Evolutionary conservation across 2,113 vertebrate genomes (phyloP).

Genomic region (Pongo abelii): DNA sequence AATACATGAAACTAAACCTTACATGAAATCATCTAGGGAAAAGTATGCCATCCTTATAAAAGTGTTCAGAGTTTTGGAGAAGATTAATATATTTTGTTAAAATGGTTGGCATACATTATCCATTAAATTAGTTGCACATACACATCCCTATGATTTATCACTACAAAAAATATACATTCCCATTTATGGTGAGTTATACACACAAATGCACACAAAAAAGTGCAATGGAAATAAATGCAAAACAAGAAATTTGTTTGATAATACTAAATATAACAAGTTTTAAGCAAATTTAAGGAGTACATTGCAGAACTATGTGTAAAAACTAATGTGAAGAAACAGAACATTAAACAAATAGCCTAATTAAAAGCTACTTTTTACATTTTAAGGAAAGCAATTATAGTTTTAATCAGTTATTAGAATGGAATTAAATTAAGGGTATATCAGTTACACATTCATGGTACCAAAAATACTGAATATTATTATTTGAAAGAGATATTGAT

Average conservation of each 20-base stretch:
- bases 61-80: background rate
- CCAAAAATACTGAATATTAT: background rate
- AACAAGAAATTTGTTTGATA: background rate
- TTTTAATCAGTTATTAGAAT: background rate
- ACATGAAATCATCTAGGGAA: background rate
- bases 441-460: background rate
- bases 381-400: background rate
- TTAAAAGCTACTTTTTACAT: background rate
- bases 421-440: background rate
- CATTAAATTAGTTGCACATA: background rate
- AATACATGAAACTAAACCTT: slow-evolving; percentile 17
- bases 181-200: background rate
- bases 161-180: background rate
- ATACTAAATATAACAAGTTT: background rate
- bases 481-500: background rate
- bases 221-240: background rate
- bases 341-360: background rate
- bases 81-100: background rate
- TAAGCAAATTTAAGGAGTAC: background rate
- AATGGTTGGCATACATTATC: background rate
- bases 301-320: background rate
- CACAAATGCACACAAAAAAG: background rate
- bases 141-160: background rate
- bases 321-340: background rate
- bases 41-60: background rate